Evolutionary conservation across 2,888 invertebrate genomes (phyloP).

Genomic region (Unio pictorum): DNA sequence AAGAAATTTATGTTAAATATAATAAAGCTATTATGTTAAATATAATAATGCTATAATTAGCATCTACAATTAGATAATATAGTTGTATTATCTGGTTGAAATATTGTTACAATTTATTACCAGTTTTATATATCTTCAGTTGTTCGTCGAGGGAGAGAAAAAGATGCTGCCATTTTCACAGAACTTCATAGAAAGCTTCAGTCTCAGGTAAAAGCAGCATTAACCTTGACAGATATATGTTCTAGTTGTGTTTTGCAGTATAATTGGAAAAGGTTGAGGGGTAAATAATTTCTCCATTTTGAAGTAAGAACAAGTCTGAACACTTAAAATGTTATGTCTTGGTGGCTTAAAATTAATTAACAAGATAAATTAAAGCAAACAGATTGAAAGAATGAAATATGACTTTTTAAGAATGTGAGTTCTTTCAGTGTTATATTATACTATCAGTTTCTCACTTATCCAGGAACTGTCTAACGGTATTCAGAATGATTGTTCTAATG

Average conservation of each 20-base stretch:
- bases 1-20: neutral
- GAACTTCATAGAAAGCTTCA: conserved; percentile 72
- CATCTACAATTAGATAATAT: too few relatives aligned
- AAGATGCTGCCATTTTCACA: conserved; percentile 70
- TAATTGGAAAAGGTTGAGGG: neutral
- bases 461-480: too few relatives aligned
- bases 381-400: too few relatives aligned
- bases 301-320: neutral
- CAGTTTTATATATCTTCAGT: conserved; percentile 47
- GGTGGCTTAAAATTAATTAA: too few relatives aligned
- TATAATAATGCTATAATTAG: too few relatives aligned
- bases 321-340: neutral
- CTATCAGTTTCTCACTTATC: too few relatives aligned
- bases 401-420: too few relatives aligned
- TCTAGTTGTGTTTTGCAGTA: too few relatives aligned
- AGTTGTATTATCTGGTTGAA: neutral
- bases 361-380: too few relatives aligned
- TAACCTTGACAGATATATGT: neutral
- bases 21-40: too few relatives aligned
- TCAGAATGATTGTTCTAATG: too few relatives aligned
- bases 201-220: conserved; percentile 56
- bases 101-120: neutral
- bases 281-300: neutral
- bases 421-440: too few relatives aligned
- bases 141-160: conserved; percentile 62